Percentiles rank a stretch among this genome's conserved stretches.
phyloP scores from a whole-genome alignment of 2,888 invertebrate species.

The Antheraea yamamai region DNA sequence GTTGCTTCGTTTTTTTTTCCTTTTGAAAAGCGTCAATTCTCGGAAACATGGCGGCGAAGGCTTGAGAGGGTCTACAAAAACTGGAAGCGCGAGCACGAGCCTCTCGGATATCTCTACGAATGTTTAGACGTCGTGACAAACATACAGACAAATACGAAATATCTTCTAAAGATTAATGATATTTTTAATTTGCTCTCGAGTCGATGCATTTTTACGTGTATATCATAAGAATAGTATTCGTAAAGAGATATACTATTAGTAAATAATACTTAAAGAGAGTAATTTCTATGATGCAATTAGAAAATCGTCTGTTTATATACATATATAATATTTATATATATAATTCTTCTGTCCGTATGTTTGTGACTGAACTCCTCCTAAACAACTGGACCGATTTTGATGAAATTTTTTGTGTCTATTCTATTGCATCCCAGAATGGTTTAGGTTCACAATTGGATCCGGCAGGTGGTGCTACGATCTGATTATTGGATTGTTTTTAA shows the following conservation, averaged over 20 bases:
- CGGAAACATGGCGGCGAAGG: conserved; percentile 61
- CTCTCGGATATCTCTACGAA: conserved; percentile 45
- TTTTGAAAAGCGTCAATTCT: conserved; percentile 63
- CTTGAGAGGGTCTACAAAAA: conserved; percentile 52
- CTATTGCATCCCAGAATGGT: too few species aligned
- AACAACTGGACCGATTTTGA: too few species aligned
- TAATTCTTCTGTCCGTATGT: too few species aligned
- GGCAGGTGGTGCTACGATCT: too few species aligned
- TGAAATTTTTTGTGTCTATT: too few species aligned
- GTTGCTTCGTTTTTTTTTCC: conserved; percentile 38
- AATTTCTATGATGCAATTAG: neutral
- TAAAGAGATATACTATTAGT: neutral
- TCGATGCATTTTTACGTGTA: neutral
- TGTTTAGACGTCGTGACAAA: conserved; percentile 55
- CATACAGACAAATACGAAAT: conserved; percentile 34
- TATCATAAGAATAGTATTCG: neutral
- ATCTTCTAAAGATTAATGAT: conserved; percentile 10
- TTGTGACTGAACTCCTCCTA: too few species aligned
- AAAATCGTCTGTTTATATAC: neutral
- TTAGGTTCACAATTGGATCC: too few species aligned
- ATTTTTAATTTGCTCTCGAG: conserved; percentile 5
- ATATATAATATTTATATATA: too few species aligned
- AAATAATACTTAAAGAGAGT: neutral
- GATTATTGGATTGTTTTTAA: too few species aligned
- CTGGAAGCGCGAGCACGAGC: conserved; percentile 64